A percentile compares a stretch with the other conserved stretches of the same genome.
These are phyloP conservation scores for Odontocolon sp. DNA, from an alignment of 2,888 invertebrate genomes.

Conservation along the genomic window DNA sequence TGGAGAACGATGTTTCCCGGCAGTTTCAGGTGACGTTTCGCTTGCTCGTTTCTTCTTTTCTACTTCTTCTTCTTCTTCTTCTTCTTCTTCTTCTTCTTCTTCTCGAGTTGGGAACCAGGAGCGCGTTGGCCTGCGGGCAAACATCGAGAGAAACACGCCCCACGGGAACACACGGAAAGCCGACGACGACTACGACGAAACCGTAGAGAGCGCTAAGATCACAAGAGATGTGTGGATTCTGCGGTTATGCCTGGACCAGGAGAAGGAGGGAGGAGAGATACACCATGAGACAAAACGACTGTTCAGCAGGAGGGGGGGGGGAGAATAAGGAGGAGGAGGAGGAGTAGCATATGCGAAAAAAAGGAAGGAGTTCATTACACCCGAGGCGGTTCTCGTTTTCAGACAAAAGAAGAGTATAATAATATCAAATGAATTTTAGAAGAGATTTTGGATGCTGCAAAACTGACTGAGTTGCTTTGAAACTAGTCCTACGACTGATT, in stretches of 20 bases:
- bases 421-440: constrained; percentile 50
- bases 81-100: constrained; percentile 9
- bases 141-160: constrained; percentile 63
- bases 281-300: constrained; percentile 50
- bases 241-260: constrained; percentile 43
- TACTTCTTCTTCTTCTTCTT: background rate
- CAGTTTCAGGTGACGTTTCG: constrained; percentile 45
- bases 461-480: constrained; percentile 6
- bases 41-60: constrained; percentile 20
- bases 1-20: constrained; percentile 25
- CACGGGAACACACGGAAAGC: constrained; percentile 56
- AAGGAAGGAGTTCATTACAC: constrained; percentile 60
- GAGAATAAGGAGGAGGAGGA: constrained; percentile 39
- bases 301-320: constrained; percentile 29
- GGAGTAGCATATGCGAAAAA: constrained; percentile 62
- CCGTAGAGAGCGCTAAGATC: constrained; percentile 21
- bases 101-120: constrained; percentile 19
- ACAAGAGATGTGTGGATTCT: constrained; percentile 57
- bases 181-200: constrained; percentile 40
- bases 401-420: constrained; percentile 52
- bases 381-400: constrained; percentile 37
- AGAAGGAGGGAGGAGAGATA: constrained; percentile 55
- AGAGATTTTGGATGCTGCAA: background rate
- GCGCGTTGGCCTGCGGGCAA: constrained; percentile 46
- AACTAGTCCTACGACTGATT: constrained; percentile 33